Evolutionary conservation across 2,888 invertebrate species (phyloP), one percentile per base, ranked within the genome.

Genomic region (Smittia sp.): DNA sequence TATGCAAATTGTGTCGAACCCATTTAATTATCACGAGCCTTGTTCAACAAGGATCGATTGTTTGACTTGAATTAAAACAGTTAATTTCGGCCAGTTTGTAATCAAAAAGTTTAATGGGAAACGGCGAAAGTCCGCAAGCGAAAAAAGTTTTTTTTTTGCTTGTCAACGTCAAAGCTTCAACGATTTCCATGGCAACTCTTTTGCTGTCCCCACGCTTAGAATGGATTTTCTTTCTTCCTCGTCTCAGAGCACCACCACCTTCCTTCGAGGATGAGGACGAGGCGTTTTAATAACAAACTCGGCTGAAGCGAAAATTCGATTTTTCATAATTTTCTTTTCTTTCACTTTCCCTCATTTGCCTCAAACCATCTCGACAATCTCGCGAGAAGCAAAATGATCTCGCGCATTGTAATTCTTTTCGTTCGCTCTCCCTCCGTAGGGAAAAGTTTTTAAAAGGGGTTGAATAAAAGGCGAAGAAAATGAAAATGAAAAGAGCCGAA

Each of bases 121-220:
- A 46, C 46, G 46, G 11, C 46, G n/a, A 46, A 46, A 46, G 46
- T 6, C 2, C 2, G 15, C 6, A 46, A n/a, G 46, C 6, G 6
- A 9, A 11, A 46, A 46, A 46, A 46, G 46, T 15, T 46, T 11
- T 38, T 9, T 9, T 38, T 32, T 9, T 32, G 32, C 32, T 32
- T 32, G 9, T 32, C 32, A 32, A 32, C 32, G 32, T 32, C 32
- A 32, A 32, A 32, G 32, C 32, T 3, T 32, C 32, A 9, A 32
- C 18, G 65, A 65, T 27, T 65, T 27, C 65, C 32, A 65, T 65
- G 32, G 65, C 65, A 65, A 65, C 65, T 65, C 65, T 65, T 65
- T 32, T 32, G 15, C 46, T 46, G 46, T 15, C 46, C 46, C 46
- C 11, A 15, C 46, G 46, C 46, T 11, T 7, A 46, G n/a, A 46